Evolutionary conservation across 2,888 invertebrate genomes (phyloP), one percentile per base, ranked within the genome.

Genomic region (Allygus modestus): DNA sequence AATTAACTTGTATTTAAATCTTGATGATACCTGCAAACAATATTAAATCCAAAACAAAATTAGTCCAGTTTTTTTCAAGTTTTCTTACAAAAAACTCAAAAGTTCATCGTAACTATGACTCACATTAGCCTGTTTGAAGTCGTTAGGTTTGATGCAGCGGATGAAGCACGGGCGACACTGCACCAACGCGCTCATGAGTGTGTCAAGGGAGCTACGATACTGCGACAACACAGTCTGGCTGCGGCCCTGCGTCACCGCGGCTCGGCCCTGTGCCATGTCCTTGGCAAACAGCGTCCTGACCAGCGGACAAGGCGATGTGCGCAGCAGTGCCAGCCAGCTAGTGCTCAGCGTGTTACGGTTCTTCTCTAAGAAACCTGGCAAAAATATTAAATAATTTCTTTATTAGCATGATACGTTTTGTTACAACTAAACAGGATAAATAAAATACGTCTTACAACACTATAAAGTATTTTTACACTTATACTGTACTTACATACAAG

Each of bases 111-210:
- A 37, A 37, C 37, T n/a, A 37, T 37, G 37, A 81, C 82, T 86
- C 54, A 85, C 97, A 92, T 94, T 93, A 15, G 96, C 91, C 85
- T 92, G 92, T 90, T 98, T 97, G 88, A 93, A 92, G 89, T 97
- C 96, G 89, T 98, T 98, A 0, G 98, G 98, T 89, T 98, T 98
- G 90, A 98, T 97, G 90, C 98, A 98, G 83, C 98, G 93, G 88
- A 98, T 96, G 90, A 98, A 98, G 1, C 97, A 97, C 0, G 98
- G 97, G 89, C 97, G 97, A 91, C 98, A 98, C 89, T 95, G 95
- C 94, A 95, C 95, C n/a, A 98, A 92, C 88, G 97, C 97, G 83
- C 94, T 95, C 94, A 98, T 96, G 41, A 98, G 92, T 89, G 96
- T 95, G 89, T 95, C 95, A 82, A 98, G 91, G 23, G 97, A 97